Base-by-base conservation (phyloP, 2,888 invertebrate species). In the Macaria liturata region DNA sequence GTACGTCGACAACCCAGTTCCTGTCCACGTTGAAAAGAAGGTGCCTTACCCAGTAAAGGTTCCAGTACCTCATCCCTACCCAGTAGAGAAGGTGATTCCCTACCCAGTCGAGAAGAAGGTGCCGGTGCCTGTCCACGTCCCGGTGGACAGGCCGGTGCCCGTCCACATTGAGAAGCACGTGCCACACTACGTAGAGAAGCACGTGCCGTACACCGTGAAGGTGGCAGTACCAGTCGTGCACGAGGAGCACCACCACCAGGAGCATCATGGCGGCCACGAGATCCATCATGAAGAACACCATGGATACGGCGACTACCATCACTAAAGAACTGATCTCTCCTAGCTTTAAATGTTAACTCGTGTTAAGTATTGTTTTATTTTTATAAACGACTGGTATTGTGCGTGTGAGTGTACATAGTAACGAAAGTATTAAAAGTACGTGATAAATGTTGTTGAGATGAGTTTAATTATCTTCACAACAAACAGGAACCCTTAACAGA, bases 41-140 rank as follows among this genome's bases (percentile, higher is more conserved):
- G 95, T 96, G 66, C 96, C 96, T 34, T 94, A 94, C 70, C 93
- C 92, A 49, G 95, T 96, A 4, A 96, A 96, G 77, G 95, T 96
- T 32, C 95, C 93, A 7, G 93, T 94, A 42, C 95, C 95, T 9
- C 94, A 93, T 6, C 95, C 95, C 32, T 95, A 95, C 80, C 94
- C 94, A 30, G 94, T 95, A 0, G 93, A 94, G 72, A 94, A 94
- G 74, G 91, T 94, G 42, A 91, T 95, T 43, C 95, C 94, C 0
- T 93, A 94, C 75, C 94, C 94, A 9, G 94, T 94, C 0, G 94
- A 95, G 76, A 93, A 87, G 93, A 94, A 84, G 54, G 93, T 95
- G 8, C 95, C 93, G 31, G 91, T 93, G 64, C 95, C 95, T 31
- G 95, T 95, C 0, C 93, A 94, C 57, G 88, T 94, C 53, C 93